Evolutionary conservation across 2,888 invertebrate genomes (phyloP).

Genomic region (Hydraecia micacea): DNA sequence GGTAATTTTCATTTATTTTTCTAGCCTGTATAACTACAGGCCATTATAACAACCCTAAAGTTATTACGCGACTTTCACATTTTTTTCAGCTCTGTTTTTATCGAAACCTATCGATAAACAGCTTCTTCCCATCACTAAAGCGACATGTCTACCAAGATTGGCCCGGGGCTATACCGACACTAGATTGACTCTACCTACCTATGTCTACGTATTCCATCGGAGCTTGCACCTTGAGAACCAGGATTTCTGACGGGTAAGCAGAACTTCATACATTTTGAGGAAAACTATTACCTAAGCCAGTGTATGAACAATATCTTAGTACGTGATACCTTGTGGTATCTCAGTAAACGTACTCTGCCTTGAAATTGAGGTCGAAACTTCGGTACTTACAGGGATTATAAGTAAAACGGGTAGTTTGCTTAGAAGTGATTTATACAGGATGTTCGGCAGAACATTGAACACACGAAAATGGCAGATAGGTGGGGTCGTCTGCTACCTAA

Average conservation of each 20-base stretch:
- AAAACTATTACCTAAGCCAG: conserved; percentile 12
- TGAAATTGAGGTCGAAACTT: conserved; percentile 30
- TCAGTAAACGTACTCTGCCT: not conserved
- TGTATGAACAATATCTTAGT: conserved; percentile 7
- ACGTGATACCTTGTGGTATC: conserved; percentile 1
- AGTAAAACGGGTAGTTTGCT: conserved; percentile 6
- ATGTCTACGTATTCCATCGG: not conserved
- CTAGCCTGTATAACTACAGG: too few relatives aligned
- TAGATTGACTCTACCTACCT: conserved; percentile 53
- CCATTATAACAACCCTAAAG: not conserved
- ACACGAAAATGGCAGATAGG: too few relatives aligned
- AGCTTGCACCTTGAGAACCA: conserved; percentile 6
- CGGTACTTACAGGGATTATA: conserved; percentile 37
- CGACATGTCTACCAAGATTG: conserved; percentile 68
- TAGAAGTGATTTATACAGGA: conserved; percentile 11
- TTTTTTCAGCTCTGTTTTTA: not conserved
- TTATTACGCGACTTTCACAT: not conserved
- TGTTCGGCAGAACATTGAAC: too few relatives aligned
- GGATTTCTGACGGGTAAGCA: not conserved
- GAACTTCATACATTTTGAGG: conserved; percentile 9
- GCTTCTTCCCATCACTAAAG: conserved; percentile 58
- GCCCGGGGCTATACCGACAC: conserved; percentile 65
- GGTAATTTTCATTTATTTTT: not conserved
- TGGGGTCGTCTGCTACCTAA: too few relatives aligned
- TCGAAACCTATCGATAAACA: conserved; percentile 53